These are phyloP conservation scores for Dicrurus megarhynchus DNA, from an alignment of 2,113 vertebrate genomes.

Conservation along the genomic window DNA sequence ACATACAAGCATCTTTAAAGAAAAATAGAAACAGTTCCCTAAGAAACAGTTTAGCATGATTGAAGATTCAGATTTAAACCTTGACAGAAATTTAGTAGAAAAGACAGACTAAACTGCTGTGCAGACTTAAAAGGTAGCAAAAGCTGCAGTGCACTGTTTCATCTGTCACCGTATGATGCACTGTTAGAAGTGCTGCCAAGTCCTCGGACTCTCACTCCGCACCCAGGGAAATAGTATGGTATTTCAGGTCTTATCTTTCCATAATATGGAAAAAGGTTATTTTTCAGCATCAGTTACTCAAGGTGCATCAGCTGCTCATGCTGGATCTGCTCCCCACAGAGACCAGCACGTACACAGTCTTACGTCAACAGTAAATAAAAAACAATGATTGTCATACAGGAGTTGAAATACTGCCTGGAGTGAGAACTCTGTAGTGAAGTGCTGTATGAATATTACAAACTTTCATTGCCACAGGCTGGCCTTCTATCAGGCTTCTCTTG, in stretches of 20 bases:
- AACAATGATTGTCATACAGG: not conserved
- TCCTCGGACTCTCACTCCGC: rapidly evolving
- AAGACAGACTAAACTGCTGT: not conserved
- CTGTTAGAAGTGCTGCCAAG: not conserved
- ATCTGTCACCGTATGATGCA: not conserved
- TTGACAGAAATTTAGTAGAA: not conserved
- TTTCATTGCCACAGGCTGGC: not conserved
- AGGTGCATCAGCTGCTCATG: not conserved
- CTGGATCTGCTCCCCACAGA: not conserved
- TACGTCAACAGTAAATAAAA: not conserved
- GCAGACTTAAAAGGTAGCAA: not conserved
- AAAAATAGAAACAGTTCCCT: not conserved
- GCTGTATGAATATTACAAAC: not conserved
- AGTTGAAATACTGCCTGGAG: not conserved
- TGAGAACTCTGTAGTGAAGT: not conserved
- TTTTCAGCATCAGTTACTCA: not conserved
- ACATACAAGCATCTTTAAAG: not conserved
- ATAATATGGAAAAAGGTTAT: not conserved
- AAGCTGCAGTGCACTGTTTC: not conserved
- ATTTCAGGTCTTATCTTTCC: not conserved
- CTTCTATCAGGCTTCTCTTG: not conserved
- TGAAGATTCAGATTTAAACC: not conserved
- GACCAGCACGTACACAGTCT: not conserved
- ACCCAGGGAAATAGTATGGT: not conserved
- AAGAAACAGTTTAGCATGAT: not conserved